These are phyloP conservation scores for Sarcophaga bullata DNA, from an alignment of 1,140 invertebrate species.

Conservation along the genomic window DNA sequence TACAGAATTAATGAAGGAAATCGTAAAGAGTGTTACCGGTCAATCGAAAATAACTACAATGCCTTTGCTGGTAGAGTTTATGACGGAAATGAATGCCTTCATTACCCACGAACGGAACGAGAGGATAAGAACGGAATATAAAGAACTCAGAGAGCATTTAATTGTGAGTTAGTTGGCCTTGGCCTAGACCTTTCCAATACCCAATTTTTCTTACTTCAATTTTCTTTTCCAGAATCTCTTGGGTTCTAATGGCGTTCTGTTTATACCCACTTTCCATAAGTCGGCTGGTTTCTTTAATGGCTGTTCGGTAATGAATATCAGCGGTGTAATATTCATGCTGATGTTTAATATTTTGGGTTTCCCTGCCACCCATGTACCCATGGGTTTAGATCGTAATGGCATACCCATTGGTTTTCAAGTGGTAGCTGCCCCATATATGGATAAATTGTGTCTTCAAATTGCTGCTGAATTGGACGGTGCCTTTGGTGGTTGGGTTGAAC, in stretches of 20 bases:
- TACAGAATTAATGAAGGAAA: constrained; percentile 49
- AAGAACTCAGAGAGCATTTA: constrained; percentile 47
- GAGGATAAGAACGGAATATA: constrained; percentile 48
- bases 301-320: constrained; percentile 70
- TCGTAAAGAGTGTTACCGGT: constrained; percentile 53
- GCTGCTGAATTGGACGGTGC: constrained; percentile 79
- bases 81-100: constrained; percentile 51
- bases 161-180: constrained; percentile 46
- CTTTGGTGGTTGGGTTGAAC: constrained; percentile 81
- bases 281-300: constrained; percentile 73
- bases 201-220: not conserved
- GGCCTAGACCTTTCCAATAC: too few relatives aligned
- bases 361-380: constrained; percentile 78
- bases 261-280: constrained; percentile 78
- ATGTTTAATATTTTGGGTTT: constrained; percentile 81
- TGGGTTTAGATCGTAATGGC: constrained; percentile 73
- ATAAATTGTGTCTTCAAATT: constrained; percentile 80
- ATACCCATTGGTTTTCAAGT: constrained; percentile 82
- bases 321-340: constrained; percentile 75
- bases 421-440: constrained; percentile 73
- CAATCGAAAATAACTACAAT: constrained; percentile 57
- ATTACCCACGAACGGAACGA: constrained; percentile 46
- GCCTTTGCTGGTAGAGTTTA: constrained; percentile 55
- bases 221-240: constrained; percentile 66
- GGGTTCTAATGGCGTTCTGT: constrained; percentile 75